phyloP scores from a whole-genome alignment of 2,113 vertebrate species.

The Forbesichthys papilliferus region DNA sequence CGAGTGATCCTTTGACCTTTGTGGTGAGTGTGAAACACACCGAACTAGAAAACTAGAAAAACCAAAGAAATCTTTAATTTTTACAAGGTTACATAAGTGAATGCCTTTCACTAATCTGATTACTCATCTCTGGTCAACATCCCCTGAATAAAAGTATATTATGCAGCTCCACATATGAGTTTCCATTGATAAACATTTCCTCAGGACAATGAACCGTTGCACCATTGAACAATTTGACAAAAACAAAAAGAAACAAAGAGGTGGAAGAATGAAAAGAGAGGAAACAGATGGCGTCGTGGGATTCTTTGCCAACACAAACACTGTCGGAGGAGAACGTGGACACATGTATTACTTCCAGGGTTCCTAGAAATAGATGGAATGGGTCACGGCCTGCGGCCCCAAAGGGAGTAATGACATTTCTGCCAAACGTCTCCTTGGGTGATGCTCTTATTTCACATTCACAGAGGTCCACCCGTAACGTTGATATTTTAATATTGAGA shows the following conservation, averaged over 20 bases:
- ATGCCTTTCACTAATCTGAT: no score
- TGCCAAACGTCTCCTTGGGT: slow-evolving; percentile 21
- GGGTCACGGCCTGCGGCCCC: slow-evolving; percentile 37
- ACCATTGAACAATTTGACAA: slow-evolving; percentile 1
- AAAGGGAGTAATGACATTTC: slow-evolving; percentile 32
- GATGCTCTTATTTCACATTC: not conserved
- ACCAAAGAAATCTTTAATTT: no score
- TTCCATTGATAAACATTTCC: not conserved
- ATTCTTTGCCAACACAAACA: slow-evolving; percentile 70
- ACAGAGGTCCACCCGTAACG: no score
- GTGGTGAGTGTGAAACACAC: no score
- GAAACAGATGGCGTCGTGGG: slow-evolving; percentile 65
- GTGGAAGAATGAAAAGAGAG: slow-evolving; percentile 33
- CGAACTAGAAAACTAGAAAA: no score
- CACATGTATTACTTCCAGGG: slow-evolving; percentile 35
- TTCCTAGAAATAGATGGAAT: slow-evolving; percentile 49
- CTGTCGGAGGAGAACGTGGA: slow-evolving; percentile 43
- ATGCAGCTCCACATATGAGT: no score
- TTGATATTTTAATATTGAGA: not conserved
- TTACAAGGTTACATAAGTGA: no score
- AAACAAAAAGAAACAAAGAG: not conserved
- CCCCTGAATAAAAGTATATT: no score
- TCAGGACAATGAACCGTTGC: not conserved
- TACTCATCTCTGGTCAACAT: no score
- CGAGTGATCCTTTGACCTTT: no score